Evolutionary conservation across 1,140 invertebrate species (phyloP).

Genomic region (Mylabris phalerata): DNA sequence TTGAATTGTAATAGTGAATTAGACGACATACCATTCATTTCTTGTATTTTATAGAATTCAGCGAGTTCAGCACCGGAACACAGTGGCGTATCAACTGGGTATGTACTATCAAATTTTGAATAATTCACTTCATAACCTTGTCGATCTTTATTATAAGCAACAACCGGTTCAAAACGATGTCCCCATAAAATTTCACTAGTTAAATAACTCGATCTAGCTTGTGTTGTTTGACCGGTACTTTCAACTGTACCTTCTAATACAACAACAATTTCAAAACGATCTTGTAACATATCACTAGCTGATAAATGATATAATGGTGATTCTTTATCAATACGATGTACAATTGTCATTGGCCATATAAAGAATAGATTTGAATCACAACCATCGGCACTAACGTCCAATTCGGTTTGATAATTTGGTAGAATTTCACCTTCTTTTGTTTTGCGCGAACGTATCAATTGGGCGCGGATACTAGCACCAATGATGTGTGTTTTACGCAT

Average conservation of each 20-base stretch:
- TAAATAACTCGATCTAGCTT: slow-evolving; percentile 66
- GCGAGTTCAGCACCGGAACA: slow-evolving; percentile 70
- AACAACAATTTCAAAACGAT: slow-evolving; percentile 91
- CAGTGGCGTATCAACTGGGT: slow-evolving; percentile 74
- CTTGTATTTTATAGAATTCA: slow-evolving; percentile 11
- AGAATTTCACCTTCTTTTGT: slow-evolving; percentile 86
- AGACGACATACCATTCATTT: slow-evolving; percentile 2
- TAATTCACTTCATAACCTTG: slow-evolving; percentile 94
- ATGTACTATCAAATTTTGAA: slow-evolving; percentile 70
- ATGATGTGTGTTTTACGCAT: slow-evolving; percentile 98
- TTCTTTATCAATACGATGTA: slow-evolving; percentile 68
- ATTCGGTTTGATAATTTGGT: slow-evolving; percentile 69
- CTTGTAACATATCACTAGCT: slow-evolving; percentile 77
- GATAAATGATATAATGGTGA: slow-evolving; percentile 82
- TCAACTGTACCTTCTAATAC: slow-evolving; percentile 81
- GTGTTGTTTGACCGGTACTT: slow-evolving; percentile 42
- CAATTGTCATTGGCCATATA: slow-evolving; percentile 87
- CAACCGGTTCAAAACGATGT: slow-evolving; percentile 79
- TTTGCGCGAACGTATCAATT: slow-evolving; percentile 81
- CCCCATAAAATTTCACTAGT: slow-evolving; percentile 92
- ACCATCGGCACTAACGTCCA: slow-evolving; percentile 48
- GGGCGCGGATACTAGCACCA: slow-evolving; percentile 81
- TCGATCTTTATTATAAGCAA: slow-evolving; percentile 85
- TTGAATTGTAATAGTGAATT: no score
- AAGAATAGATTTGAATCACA: slow-evolving; percentile 75